These are phyloP conservation scores for Drosophila multiciliata DNA, from an alignment of 2,888 invertebrate genomes.

Conservation along the genomic window DNA sequence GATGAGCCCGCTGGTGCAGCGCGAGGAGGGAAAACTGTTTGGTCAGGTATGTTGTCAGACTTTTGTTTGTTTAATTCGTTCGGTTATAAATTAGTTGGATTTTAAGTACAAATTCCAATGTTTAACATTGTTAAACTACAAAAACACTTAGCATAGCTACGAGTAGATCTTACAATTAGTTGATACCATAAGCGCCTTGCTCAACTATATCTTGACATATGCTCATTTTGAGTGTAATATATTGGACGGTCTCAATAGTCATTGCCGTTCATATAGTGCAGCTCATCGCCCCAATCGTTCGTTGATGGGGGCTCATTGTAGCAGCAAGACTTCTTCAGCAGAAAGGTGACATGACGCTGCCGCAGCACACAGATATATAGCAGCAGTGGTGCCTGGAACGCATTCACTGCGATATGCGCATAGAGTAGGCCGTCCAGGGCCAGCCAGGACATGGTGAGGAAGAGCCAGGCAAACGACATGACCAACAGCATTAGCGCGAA, in stretches of 20 bases:
- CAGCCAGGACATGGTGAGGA: constrained; percentile 91
- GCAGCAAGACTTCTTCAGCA: constrained; percentile 92
- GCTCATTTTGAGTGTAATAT: constrained; percentile 11
- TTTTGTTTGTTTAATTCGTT: constrained; percentile 49
- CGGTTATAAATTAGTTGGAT: constrained; percentile 52
- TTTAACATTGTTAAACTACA: constrained; percentile 72
- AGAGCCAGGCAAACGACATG: constrained; percentile 92
- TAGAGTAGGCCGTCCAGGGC: constrained; percentile 90
- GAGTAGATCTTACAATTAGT: constrained; percentile 43
- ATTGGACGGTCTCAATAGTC: constrained; percentile 73
- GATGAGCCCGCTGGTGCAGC: constrained; percentile 90
- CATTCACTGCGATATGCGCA: constrained; percentile 90
- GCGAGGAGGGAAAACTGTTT: constrained; percentile 95
- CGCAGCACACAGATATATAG: constrained; percentile 92
- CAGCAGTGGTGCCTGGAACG: constrained; percentile 90
- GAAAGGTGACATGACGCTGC: constrained; percentile 92
- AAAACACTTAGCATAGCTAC: constrained; percentile 60
- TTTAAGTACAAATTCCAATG: constrained; percentile 75
- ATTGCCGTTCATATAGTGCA: constrained; percentile 92
- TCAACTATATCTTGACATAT: constrained; percentile 26
- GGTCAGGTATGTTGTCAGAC: constrained; percentile 90
- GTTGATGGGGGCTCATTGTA: constrained; percentile 90
- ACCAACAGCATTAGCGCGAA: constrained; percentile 90
- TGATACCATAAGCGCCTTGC: constrained; percentile 3
- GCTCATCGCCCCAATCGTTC: constrained; percentile 95